Evolutionary conservation across 2,888 invertebrate genomes (phyloP).

Genomic region (Doris montereyensis): DNA sequence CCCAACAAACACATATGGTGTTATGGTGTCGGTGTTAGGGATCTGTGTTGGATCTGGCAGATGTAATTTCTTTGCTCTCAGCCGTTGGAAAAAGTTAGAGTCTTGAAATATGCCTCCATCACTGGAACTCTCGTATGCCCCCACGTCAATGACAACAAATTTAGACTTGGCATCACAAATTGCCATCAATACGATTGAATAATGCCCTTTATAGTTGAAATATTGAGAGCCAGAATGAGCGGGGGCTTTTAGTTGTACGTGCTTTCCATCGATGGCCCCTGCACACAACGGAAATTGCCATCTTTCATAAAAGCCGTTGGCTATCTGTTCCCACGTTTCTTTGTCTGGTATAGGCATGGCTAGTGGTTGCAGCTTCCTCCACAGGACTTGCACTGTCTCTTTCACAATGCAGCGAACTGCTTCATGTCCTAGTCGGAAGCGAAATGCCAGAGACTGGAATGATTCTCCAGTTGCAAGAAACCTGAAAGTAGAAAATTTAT

Average conservation of each 20-base stretch:
- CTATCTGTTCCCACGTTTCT: neutral
- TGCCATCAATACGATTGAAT: neutral
- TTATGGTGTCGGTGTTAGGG: neutral
- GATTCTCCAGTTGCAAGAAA: slow-evolving; percentile 6
- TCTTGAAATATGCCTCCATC: neutral
- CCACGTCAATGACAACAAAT: neutral
- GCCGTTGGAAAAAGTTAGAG: neutral
- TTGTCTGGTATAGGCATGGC: slow-evolving; percentile 14
- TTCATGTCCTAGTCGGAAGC: neutral
- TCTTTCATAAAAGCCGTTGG: neutral
- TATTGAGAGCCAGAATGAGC: neutral
- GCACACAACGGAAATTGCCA: slow-evolving; percentile 14
- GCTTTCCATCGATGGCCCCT: too few species aligned
- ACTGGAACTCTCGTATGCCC: neutral
- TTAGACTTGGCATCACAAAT: neutral
- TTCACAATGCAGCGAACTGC: neutral
- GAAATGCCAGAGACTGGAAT: neutral
- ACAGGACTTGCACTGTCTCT: neutral
- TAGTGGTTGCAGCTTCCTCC: slow-evolving; percentile 5
- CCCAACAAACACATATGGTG: neutral
- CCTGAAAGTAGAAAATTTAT: slow-evolving; percentile 4
- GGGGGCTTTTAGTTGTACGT: neutral
- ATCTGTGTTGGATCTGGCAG: neutral
- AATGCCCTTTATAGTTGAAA: neutral
- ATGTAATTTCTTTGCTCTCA: neutral